Conservation (phyloP, 2,797 vertebrate genomes). For the Pagetopsis macropterus region DNA sequence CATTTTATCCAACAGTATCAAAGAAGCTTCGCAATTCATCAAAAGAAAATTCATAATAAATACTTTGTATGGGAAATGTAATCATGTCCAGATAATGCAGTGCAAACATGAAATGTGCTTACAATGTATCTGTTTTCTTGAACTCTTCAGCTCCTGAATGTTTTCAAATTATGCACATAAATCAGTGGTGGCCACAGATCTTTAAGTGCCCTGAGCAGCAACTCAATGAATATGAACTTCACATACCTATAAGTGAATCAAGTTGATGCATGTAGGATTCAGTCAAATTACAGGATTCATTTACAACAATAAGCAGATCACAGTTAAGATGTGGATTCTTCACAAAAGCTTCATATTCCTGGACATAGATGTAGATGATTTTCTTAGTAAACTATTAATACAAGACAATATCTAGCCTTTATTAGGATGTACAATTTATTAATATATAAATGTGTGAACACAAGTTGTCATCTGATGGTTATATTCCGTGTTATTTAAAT, state of each 20-base stretch:
- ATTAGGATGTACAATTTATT: neutral
- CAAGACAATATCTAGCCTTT: neutral
- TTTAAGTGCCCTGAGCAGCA: constrained; percentile 42
- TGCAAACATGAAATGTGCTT: constrained; percentile 28
- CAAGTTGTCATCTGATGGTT: neutral
- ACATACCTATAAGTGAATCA: constrained; percentile 40
- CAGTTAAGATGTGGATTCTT: neutral
- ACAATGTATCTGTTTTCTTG: constrained; percentile 38
- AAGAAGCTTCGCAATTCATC: neutral
- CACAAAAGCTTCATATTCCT: neutral
- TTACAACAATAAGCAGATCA: neutral
- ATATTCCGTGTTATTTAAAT: neutral
- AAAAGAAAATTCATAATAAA: constrained; percentile 19
- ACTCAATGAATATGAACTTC: constrained; percentile 53
- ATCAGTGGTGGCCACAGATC: constrained; percentile 54
- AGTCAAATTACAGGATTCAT: constrained; percentile 17
- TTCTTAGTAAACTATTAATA: neutral
- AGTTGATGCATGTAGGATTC: constrained; percentile 34
- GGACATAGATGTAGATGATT: neutral
- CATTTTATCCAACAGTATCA: constrained; percentile 6
- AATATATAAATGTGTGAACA: neutral
- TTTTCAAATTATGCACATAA: constrained; percentile 63
- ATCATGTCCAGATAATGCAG: constrained; percentile 11
- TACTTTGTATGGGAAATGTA: constrained; percentile 2
- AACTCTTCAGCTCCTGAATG: constrained; percentile 23